Conservation (phyloP, 2,888 invertebrate species). For the Leptarthrus brevirostris region DNA sequence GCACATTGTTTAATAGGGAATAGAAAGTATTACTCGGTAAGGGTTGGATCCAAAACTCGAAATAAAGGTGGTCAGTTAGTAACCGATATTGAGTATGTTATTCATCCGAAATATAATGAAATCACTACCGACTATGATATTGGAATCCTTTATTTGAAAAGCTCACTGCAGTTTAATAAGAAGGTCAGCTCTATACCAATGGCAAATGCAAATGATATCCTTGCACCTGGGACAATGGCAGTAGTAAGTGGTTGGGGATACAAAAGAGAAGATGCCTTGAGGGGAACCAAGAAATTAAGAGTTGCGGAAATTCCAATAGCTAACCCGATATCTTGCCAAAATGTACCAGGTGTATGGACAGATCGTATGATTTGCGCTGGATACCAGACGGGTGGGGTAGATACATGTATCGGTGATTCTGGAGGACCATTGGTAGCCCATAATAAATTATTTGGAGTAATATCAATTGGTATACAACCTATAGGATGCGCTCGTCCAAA, state of each 20-base stretch:
- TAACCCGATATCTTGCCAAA: slow-evolving; percentile 59
- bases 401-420: slow-evolving; percentile 62
- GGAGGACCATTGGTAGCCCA: slow-evolving; percentile 63
- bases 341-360: slow-evolving; percentile 56
- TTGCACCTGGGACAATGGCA: too few relatives aligned
- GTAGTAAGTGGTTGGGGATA: too few relatives aligned
- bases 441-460: slow-evolving; percentile 61
- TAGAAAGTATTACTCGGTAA: too few relatives aligned
- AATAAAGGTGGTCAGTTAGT: slow-evolving; percentile 65
- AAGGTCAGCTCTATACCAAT: too few relatives aligned
- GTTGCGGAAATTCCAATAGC: slow-evolving; percentile 56
- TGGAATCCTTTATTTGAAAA: slow-evolving; percentile 63
- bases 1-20: slow-evolving; percentile 68
- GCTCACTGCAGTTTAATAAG: too few relatives aligned
- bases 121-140: slow-evolving; percentile 66
- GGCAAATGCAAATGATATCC: too few relatives aligned
- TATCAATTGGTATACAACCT: slow-evolving; percentile 67
- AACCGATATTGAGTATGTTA: slow-evolving; percentile 58
- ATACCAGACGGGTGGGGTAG: slow-evolving; percentile 57
- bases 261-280: too few relatives aligned
- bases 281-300: too few relatives aligned
- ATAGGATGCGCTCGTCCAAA: slow-evolving; percentile 60
- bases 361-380: slow-evolving; percentile 63
- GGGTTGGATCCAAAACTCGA: too few relatives aligned
- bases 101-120: slow-evolving; percentile 63